Conservation (phyloP, 2,888 invertebrate species). For the Melanostoma mellinum region DNA sequence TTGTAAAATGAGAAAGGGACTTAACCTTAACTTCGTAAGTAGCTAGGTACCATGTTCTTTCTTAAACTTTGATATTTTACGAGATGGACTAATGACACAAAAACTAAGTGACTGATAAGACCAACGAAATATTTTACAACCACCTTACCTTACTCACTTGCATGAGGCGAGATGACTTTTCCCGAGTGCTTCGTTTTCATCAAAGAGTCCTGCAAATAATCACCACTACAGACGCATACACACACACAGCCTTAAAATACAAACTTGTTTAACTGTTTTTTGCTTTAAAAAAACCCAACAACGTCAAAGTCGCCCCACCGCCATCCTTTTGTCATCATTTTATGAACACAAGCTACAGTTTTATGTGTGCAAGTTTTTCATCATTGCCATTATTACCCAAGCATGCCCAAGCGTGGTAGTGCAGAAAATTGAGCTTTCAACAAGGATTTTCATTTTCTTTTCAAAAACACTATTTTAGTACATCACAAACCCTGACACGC, state of each 20-base stretch:
- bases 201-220: slow-evolving; percentile 9
- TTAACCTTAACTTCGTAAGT: too few species aligned
- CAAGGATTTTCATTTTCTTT: slow-evolving; percentile 45
- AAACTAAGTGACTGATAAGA: slow-evolving; percentile 67
- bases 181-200: neutral
- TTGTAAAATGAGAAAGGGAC: too few species aligned
- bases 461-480: slow-evolving; percentile 1
- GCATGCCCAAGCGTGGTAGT: slow-evolving; percentile 25
- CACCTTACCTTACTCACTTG: slow-evolving; percentile 21
- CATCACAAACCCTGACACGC: neutral
- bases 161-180: neutral
- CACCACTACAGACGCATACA: neutral
- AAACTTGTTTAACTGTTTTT: slow-evolving; percentile 29
- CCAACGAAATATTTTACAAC: slow-evolving; percentile 48
- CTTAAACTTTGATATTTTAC: slow-evolving; percentile 61
- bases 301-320: neutral
- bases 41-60: neutral
- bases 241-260: neutral
- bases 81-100: slow-evolving; percentile 70
- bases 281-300: slow-evolving; percentile 18
- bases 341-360: slow-evolving; percentile 28
- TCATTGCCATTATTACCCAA: slow-evolving; percentile 33
- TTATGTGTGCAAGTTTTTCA: slow-evolving; percentile 62
- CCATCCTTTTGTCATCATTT: slow-evolving; percentile 28
- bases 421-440: slow-evolving; percentile 52